Base-by-base conservation (phyloP, 2,797 vertebrate species). In the Cynopterus sphinx region DNA sequence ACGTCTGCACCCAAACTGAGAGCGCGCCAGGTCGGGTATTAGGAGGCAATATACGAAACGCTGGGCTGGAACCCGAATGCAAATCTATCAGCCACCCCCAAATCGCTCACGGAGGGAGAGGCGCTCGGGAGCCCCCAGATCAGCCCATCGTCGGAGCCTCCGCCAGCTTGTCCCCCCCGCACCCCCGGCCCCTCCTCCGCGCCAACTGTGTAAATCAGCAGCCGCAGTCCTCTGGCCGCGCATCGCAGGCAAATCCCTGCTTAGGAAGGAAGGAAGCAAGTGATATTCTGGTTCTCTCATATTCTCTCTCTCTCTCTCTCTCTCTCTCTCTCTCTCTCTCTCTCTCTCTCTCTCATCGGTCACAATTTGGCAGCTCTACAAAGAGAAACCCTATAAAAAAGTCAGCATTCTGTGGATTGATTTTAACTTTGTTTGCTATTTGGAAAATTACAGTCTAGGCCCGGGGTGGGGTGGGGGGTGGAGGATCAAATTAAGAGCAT, bases 171-270 rank as follows among this genome's bases (percentile, higher is more conserved):
- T 53, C 74, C 94, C 94, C 77, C 90, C 85, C 86, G 65, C 96
- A 83, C 94, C 91, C 94, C 90, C 77, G 79, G 95, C 96, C 95
- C 96, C 97, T 95, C 97, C 97, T 96, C 96, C 96, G 93, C 97
- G 96, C 97, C 94, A 81, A 95, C 96, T 91, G 96, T 94, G 96
- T 83, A 92, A 89, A 96, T 68, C 95, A 59, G 97, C 92, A 70
- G 95, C 97, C 96, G 97, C 97, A 97, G 97, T 96, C 97, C 94
- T 22, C 88, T 74, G 74, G 74, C 94, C 83, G 93, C 96, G 93
- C 77, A 67, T 83, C 95, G 53, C 96, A 85, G 96, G 96, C 97
- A 78, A 91, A 96, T 94, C 96, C 97, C 96, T 89, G 96, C 88
- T 96, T 63, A 65, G 93, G 96, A 88, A 88, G 96, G 87, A 5